Percentiles rank a stretch among this genome's conserved stretches.
These are phyloP conservation scores for Antigone vipio DNA, from an alignment of 2,113 vertebrate genomes.

Conservation along the genomic window DNA sequence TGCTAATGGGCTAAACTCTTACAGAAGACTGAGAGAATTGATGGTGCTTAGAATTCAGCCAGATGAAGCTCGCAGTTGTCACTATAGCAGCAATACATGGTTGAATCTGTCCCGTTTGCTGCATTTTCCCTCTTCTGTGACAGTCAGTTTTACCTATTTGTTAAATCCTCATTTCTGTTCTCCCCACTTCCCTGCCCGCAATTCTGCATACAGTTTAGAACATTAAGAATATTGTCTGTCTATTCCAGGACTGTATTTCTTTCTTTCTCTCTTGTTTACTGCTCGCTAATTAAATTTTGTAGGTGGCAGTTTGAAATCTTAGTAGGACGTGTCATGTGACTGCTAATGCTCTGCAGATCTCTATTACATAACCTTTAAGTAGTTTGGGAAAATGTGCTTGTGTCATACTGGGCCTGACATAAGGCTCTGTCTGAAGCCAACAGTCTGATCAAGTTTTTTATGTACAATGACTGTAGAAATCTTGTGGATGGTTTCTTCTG, in stretches of 20 bases:
- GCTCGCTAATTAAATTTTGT: slow-evolving; percentile 54
- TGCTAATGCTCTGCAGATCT: slow-evolving; percentile 62
- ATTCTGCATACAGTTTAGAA: fast-evolving
- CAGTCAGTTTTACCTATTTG: neutral
- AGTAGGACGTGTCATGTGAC: slow-evolving; percentile 47
- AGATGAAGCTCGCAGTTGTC: neutral
- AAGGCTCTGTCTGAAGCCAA: slow-evolving; percentile 46
- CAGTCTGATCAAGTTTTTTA: slow-evolving; percentile 1
- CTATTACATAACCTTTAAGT: slow-evolving; percentile 73
- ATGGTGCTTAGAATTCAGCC: neutral
- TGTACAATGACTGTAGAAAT: slow-evolving; percentile 25
- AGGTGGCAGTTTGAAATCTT: slow-evolving; percentile 64
- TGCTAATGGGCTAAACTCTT: neutral
- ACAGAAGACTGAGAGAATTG: neutral
- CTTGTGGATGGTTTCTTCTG: slow-evolving; percentile 32
- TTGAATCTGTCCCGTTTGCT: neutral
- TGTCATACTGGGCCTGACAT: slow-evolving; percentile 52
- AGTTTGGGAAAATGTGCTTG: slow-evolving; percentile 58
- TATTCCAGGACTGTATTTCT: neutral
- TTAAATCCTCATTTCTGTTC: neutral
- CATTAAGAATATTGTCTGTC: neutral
- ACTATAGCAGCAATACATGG: fast-evolving
- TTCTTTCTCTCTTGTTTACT: neutral
- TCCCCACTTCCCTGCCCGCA: neutral
- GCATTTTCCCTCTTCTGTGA: neutral